Evolutionary conservation across 1,140 invertebrate species (phyloP).

Genomic region (Aphelenchoides avenae): DNA sequence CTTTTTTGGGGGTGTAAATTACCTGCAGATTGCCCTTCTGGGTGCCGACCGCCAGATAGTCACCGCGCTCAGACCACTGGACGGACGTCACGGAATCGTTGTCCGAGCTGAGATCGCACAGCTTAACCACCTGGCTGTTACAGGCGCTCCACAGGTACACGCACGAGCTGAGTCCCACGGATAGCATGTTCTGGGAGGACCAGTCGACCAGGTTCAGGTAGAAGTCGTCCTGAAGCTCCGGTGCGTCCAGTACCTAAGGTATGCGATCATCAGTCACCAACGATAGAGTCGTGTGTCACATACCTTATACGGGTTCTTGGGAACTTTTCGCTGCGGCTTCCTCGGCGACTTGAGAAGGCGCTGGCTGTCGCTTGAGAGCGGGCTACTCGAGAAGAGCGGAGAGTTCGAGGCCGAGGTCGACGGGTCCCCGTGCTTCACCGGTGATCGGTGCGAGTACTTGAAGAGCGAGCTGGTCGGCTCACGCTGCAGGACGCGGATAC

Average conservation of each 20-base stretch:
- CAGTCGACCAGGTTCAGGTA: constrained; percentile 98
- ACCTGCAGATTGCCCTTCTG: constrained; percentile 64
- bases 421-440: constrained; percentile 21
- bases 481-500: constrained; percentile 38
- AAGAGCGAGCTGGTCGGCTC: constrained; percentile 25
- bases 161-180: constrained; percentile 93
- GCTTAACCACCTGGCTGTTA: constrained; percentile 90
- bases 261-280: neutral
- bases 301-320: constrained; percentile 59
- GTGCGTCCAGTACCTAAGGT: constrained; percentile 87
- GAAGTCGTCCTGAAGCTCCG: constrained; percentile 97
- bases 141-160: constrained; percentile 99
- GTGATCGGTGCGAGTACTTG: constrained; percentile 31
- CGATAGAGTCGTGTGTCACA: constrained; percentile 15
- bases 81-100: constrained; percentile 93
- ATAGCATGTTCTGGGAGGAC: constrained; percentile 96
- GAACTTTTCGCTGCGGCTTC: constrained; percentile 57
- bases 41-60: constrained; percentile 92
- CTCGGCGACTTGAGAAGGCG: constrained; percentile 52
- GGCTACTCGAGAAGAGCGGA: constrained; percentile 47
- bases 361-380: constrained; percentile 55
- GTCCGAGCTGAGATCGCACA: constrained; percentile 89
- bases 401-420: constrained; percentile 20
- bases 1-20: neutral
- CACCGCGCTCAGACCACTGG: constrained; percentile 94